A percentile compares a stretch with the other conserved stretches of the same genome.
phyloP scores from a whole-genome alignment of 2,888 invertebrate species.

The Pemphredon lugubris region DNA sequence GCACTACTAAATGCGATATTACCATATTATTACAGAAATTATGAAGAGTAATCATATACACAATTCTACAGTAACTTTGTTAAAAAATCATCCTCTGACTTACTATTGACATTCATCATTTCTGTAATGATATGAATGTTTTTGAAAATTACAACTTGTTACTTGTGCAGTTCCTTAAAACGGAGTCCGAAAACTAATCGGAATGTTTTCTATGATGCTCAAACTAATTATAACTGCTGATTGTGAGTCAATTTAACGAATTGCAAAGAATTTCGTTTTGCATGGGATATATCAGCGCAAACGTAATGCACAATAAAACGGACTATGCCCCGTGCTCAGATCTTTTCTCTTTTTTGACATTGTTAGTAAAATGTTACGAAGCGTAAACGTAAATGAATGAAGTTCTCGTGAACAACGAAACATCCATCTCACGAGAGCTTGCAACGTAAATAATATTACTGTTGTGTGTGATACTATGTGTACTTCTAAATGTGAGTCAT shows the following conservation, averaged over 20 bases:
- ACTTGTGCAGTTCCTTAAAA: too few relatives aligned
- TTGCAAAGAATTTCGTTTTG: too few relatives aligned
- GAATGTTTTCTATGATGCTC: too few relatives aligned
- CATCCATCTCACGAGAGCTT: slow-evolving; percentile 13
- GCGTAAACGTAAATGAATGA: slow-evolving; percentile 21
- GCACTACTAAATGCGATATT: slow-evolving; percentile 6
- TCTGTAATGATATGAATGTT: neutral
- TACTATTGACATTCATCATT: neutral
- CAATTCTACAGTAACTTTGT: slow-evolving; percentile 4
- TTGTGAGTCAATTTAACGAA: too few relatives aligned
- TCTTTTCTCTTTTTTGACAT: too few relatives aligned
- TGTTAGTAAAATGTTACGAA: slow-evolving; percentile 2
- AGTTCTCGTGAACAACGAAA: slow-evolving; percentile 6
- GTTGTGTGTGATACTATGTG: too few relatives aligned
- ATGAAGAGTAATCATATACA: slow-evolving; percentile 9
- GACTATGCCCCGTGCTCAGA: too few relatives aligned
- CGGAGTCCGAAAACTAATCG: too few relatives aligned
- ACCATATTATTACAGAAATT: slow-evolving; percentile 4
- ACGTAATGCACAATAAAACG: too few relatives aligned
- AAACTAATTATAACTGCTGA: too few relatives aligned
- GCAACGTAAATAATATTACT: slow-evolving; percentile 4
- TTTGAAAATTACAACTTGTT: slow-evolving; percentile 4
- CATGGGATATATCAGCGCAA: too few relatives aligned
- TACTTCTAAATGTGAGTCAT: too few relatives aligned
- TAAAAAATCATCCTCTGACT: neutral